A percentile compares a stretch with the other conserved stretches of the same genome.
phyloP scores from a whole-genome alignment of 1,140 invertebrate species.

The Oryzaephilus surinamensis region DNA sequence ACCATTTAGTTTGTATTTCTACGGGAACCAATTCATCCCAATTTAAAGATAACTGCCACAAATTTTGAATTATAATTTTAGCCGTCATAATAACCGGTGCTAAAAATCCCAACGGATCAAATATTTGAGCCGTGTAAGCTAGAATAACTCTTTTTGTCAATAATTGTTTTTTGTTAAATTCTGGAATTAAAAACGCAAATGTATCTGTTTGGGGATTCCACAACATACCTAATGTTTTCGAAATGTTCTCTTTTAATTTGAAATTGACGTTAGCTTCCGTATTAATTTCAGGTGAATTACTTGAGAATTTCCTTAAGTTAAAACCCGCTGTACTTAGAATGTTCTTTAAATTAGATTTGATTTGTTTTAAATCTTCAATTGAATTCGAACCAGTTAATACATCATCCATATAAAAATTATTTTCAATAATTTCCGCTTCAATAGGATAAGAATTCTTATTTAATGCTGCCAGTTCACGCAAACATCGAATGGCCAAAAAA shows the following conservation, averaged over 20 bases:
- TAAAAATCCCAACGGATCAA: slow-evolving; percentile 31
- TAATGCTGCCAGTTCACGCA: slow-evolving; percentile 25
- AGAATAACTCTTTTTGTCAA: slow-evolving; percentile 10
- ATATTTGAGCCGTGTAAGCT: slow-evolving; percentile 14
- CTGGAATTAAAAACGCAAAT: no score
- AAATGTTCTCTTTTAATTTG: not conserved
- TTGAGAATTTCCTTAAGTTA: slow-evolving; percentile 13
- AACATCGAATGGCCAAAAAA: slow-evolving; percentile 30
- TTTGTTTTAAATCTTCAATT: slow-evolving; percentile 11
- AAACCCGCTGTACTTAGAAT: slow-evolving; percentile 12
- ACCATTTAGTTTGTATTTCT: slow-evolving; percentile 14
- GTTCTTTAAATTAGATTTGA: slow-evolving; percentile 3
- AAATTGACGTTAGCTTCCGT: not conserved
- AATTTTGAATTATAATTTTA: slow-evolving; percentile 26
- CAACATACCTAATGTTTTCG: slow-evolving; percentile 8
- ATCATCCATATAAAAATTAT: slow-evolving; percentile 41
- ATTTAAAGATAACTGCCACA: slow-evolving; percentile 22
- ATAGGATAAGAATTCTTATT: slow-evolving; percentile 20
- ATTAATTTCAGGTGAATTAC: slow-evolving; percentile 4
- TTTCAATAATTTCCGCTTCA: slow-evolving; percentile 21
- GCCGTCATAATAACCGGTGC: slow-evolving; percentile 19
- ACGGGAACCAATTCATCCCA: slow-evolving; percentile 28
- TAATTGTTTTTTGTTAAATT: not conserved
- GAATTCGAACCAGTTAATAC: slow-evolving; percentile 21
- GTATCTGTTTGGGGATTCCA: slow-evolving; percentile 3